phyloP scores from a whole-genome alignment of 2,113 vertebrate genomes.

The Eclectus roratus region DNA sequence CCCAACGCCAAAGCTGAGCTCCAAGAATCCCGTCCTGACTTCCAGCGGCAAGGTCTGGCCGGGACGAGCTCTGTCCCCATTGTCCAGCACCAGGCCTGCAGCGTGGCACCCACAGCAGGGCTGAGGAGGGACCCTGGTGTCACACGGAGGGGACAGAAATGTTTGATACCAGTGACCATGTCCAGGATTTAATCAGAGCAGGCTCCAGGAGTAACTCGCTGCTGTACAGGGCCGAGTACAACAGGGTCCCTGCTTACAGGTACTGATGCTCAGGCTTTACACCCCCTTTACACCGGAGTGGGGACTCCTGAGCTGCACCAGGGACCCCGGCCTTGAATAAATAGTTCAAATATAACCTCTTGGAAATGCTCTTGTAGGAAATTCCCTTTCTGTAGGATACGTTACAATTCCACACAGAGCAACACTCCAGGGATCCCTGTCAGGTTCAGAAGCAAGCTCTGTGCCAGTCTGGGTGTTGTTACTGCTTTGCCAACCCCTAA shows the following conservation, averaged over 20 bases:
- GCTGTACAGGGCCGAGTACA: neutral
- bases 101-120: no score
- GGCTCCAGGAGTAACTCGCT: neutral
- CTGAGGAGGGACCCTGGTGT: neutral
- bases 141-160: neutral
- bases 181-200: neutral
- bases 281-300: neutral
- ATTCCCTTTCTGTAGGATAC: neutral
- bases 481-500: neutral
- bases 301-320: neutral
- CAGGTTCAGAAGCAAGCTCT: neutral
- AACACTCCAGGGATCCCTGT: neutral
- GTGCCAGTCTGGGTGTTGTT: neutral
- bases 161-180: neutral
- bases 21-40: neutral
- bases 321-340: neutral
- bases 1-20: neutral
- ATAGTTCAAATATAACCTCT: slow-evolving; percentile 41
- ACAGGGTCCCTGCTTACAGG: neutral
- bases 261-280: slow-evolving; percentile 4
- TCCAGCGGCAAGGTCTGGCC: neutral
- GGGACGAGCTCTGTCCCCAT: neutral
- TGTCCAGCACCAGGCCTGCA: no score
- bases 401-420: neutral
- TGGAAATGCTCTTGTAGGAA: slow-evolving; percentile 2